phyloP scores from a whole-genome alignment of 2,113 vertebrate genomes.

The Glareola pratincola region DNA sequence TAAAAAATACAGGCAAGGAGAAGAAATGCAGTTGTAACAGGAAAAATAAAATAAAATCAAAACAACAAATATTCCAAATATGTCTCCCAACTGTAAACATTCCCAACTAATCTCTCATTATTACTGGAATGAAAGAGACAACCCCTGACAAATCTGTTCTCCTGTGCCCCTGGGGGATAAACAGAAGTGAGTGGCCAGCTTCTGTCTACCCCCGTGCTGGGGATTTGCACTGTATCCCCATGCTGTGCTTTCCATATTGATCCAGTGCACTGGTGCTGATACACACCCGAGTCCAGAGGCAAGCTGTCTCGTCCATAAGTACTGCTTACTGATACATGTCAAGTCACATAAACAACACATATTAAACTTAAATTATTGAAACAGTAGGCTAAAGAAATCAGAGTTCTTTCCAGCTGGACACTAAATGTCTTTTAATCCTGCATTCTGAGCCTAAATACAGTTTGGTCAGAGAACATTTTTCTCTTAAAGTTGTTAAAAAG shows the following conservation, averaged over 20 bases:
- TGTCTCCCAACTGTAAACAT: neutral
- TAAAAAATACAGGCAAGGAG: neutral
- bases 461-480: neutral
- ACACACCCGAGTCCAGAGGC: neutral
- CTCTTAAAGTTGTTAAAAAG: neutral
- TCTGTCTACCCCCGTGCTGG: neutral
- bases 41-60: neutral
- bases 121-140: conserved; percentile 28
- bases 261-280: neutral
- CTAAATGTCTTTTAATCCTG: neutral
- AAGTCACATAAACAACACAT: neutral
- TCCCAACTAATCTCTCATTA: conserved; percentile 34
- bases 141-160: conserved; percentile 39
- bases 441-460: neutral
- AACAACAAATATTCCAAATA: neutral
- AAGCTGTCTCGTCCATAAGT: neutral
- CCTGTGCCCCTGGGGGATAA: conserved; percentile 2
- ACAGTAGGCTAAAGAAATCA: neutral
- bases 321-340: neutral
- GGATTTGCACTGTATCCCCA: neutral
- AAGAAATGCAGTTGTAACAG: neutral
- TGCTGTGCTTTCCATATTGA: neutral
- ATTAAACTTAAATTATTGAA: neutral
- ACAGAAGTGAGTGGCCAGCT: conserved; percentile 23
- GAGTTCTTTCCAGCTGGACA: neutral